Percentiles rank a stretch among this genome's conserved stretches.
phyloP scores from a whole-genome alignment of 2,888 invertebrate genomes.

The Agrotis clavis region DNA sequence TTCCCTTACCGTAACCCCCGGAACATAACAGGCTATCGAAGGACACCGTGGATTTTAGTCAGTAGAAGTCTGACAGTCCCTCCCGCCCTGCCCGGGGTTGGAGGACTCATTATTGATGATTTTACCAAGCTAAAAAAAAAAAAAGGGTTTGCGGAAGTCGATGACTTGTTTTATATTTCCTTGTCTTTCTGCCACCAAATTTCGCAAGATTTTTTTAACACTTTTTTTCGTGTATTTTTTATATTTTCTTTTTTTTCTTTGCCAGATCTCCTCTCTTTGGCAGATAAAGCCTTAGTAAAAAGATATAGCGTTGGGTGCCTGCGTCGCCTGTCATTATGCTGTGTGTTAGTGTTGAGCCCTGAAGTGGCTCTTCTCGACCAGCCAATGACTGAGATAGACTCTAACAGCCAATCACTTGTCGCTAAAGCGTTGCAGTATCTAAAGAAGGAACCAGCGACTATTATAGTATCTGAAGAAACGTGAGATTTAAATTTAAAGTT shows the following conservation, averaged over 20 bases:
- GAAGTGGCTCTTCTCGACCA: conserved; percentile 52
- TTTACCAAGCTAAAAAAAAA: too few species aligned
- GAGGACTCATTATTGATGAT: too few species aligned
- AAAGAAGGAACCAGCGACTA: conserved; percentile 7
- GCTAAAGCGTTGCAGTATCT: conserved; percentile 34
- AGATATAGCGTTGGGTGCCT: conserved; percentile 43
- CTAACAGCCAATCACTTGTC: conserved; percentile 30
- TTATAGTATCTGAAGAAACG: conserved; percentile 44
- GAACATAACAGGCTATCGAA: too few species aligned
- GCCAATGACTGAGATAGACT: conserved; percentile 44
- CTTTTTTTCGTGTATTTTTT: too few species aligned
- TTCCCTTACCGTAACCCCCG: too few species aligned
- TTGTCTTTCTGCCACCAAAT: too few species aligned
- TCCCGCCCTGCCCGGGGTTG: too few species aligned
- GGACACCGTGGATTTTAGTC: too few species aligned
- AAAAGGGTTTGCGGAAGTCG: too few species aligned
- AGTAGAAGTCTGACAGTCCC: too few species aligned
- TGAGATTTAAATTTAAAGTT: conserved; percentile 12
- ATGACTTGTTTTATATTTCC: too few species aligned
- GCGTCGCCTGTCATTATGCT: conserved; percentile 34
- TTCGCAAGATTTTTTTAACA: too few species aligned
- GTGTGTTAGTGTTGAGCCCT: conserved; percentile 30
- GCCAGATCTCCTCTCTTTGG: conserved; percentile 35
- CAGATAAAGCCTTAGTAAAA: conserved; percentile 5
- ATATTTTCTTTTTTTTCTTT: neutral